phyloP scores from a whole-genome alignment of 2,888 invertebrate genomes.

The Omphaloscelis lunosa region DNA sequence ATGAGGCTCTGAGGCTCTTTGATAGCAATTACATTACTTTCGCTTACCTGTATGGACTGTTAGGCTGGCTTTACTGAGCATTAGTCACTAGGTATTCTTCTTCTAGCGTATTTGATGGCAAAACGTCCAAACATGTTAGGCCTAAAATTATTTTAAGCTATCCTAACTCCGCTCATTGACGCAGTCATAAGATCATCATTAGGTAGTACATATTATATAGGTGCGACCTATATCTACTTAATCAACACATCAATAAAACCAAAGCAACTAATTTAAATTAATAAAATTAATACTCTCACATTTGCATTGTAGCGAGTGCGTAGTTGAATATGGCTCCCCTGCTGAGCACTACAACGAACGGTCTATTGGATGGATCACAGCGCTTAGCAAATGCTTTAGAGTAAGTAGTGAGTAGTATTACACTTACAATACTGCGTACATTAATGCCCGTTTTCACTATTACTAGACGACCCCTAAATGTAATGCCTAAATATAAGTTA shows the following conservation, averaged over 20 bases:
- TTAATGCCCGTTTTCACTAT: neutral
- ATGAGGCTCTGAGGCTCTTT: neutral
- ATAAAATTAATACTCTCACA: neutral
- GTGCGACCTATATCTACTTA: neutral
- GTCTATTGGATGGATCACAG: neutral
- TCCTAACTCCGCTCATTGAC: neutral
- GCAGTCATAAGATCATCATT: neutral
- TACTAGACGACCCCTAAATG: neutral
- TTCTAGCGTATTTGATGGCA: neutral
- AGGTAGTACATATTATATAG: neutral
- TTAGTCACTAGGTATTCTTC: neutral
- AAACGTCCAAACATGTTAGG: neutral
- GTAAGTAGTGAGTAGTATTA: too few relatives aligned
- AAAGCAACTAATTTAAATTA: neutral
- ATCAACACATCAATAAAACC: neutral
- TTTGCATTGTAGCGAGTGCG: neutral
- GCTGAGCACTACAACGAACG: neutral
- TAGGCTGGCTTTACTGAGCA: neutral
- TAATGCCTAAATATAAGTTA: neutral
- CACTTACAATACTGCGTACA: neutral
- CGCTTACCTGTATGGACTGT: neutral
- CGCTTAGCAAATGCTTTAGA: neutral
- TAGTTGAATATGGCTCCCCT: neutral
- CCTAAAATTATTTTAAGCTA: neutral
- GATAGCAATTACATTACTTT: neutral